Conservation (phyloP, 2,797 vertebrate genomes). For the Anguilla megastoma region DNA sequence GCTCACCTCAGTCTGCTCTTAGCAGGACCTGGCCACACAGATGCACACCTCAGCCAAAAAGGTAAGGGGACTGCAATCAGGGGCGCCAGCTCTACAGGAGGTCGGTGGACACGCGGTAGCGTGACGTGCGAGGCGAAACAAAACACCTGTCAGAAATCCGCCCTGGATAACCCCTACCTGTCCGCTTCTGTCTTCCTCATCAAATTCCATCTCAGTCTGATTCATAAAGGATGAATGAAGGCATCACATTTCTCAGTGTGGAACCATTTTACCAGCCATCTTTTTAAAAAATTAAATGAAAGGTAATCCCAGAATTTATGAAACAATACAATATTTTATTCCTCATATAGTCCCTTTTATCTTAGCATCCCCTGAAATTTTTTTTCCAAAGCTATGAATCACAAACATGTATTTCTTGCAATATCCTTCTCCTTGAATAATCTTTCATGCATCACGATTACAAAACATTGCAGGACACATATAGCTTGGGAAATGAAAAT, state of each 20-base stretch:
- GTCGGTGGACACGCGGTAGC: neutral
- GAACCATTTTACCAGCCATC: neutral
- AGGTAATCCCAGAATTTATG: neutral
- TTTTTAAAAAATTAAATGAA: neutral
- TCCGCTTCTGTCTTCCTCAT: neutral
- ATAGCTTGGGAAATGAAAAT: neutral
- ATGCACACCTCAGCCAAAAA: conserved; percentile 58
- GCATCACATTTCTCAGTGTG: neutral
- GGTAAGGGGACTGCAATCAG: conserved; percentile 51
- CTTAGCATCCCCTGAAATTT: neutral
- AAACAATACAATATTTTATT: neutral
- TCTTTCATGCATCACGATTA: neutral
- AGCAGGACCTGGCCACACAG: conserved; percentile 63
- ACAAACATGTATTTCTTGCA: neutral
- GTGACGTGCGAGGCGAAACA: neutral
- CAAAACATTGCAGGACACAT: neutral
- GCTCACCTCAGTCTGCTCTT: conserved; percentile 63
- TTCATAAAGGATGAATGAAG: neutral
- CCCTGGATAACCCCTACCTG: neutral
- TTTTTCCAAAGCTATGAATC: neutral
- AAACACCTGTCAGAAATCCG: neutral
- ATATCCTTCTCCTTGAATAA: neutral
- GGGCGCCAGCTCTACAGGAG: neutral
- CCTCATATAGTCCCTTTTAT: neutral
- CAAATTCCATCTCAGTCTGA: neutral